A percentile compares a stretch with the other conserved stretches of the same genome.
These are phyloP conservation scores for Arrhamphus sclerolepis DNA, from an alignment of 2,797 vertebrate species.

Conservation along the genomic window DNA sequence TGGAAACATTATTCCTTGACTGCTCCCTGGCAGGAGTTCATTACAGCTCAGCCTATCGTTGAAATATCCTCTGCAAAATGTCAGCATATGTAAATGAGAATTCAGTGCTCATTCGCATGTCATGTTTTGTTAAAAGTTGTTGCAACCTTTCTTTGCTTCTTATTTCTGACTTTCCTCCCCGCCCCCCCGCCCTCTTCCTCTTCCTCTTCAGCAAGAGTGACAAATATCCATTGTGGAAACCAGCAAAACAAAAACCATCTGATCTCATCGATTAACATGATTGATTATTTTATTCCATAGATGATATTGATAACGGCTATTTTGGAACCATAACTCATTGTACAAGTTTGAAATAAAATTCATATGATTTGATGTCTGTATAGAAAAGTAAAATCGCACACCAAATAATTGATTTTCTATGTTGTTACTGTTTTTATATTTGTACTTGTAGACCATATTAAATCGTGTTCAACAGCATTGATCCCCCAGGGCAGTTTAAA, in stretches of 20 bases:
- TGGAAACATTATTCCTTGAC: conserved; percentile 99
- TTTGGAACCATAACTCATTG: not conserved
- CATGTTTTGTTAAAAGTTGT: conserved; percentile 92
- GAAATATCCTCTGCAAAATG: conserved; percentile 99
- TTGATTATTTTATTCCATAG: not conserved
- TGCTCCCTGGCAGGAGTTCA: conserved; percentile 98
- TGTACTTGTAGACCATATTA: conserved; percentile 62
- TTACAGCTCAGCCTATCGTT: conserved; percentile 94
- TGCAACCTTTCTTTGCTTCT: conserved; percentile 78
- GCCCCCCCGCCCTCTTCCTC: no score
- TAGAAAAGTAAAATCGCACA: conserved; percentile 47
- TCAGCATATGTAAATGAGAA: conserved; percentile 98
- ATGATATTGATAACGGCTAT: conserved; percentile 1
- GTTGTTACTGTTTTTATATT: conserved; percentile 61
- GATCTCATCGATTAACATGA: not conserved
- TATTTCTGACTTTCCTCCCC: conserved; percentile 56
- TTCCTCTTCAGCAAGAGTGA: conserved; percentile 32
- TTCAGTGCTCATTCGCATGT: conserved; percentile 84
- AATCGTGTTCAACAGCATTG: conserved; percentile 72
- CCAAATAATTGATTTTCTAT: conserved; percentile 57
- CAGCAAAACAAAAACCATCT: conserved; percentile 1
- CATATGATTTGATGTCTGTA: conserved; percentile 18
- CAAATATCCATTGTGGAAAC: conserved; percentile 4
- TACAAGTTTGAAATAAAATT: conserved; percentile 31
- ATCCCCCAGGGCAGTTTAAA: conserved; percentile 79